Base-by-base conservation (phyloP, 2,888 invertebrate species). In the Resseliella maxima region DNA sequence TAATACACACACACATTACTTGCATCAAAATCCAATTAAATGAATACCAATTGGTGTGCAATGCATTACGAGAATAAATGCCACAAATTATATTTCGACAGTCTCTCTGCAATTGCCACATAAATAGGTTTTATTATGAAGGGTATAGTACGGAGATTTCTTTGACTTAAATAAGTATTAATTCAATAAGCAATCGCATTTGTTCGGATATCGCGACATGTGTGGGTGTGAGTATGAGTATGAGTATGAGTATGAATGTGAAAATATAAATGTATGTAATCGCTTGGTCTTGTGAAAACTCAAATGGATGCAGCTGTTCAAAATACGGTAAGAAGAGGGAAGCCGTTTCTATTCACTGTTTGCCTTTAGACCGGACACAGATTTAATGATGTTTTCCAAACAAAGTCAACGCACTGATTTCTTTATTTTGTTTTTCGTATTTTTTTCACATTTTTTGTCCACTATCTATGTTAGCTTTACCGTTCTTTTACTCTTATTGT, bases 151-250 rank as follows among this genome's bases (percentile, higher is more conserved):
- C 59, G 6, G 27, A 59, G 59, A 59, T 59, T 59, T 59, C 59
- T 59, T 59, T 12, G 27, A 27, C 59, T 59, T 24, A 59, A 59
- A 27, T 59, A 59, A 59, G 59, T 81, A 81, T 81, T 81, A 81
- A 81, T 81, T 81, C 81, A 81, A 81, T 81, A 81, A 81, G 36
- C 81, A 81, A 36, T 81, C 81, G 81, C 36, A 81, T 81, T 81
- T 36, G 81, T 81, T 81, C 5, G 81, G 27, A 35, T 6, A 81
- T 35, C 81, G 35, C 81, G 35, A 81, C 81, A 81, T 81, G 81
- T 81, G 81, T 81, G 35, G 0, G 36, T 81, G 3, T 21, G 81
- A 15, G 50, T 21, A 18, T 18, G 50, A 18, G 50, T 18, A 18
- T 12, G 50, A n/a, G n/a, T n/a, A n/a, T n/a, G n/a, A n/a, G n/a